Conservation (phyloP, 2,797 vertebrate species). For the Pelochelys cantorii region DNA sequence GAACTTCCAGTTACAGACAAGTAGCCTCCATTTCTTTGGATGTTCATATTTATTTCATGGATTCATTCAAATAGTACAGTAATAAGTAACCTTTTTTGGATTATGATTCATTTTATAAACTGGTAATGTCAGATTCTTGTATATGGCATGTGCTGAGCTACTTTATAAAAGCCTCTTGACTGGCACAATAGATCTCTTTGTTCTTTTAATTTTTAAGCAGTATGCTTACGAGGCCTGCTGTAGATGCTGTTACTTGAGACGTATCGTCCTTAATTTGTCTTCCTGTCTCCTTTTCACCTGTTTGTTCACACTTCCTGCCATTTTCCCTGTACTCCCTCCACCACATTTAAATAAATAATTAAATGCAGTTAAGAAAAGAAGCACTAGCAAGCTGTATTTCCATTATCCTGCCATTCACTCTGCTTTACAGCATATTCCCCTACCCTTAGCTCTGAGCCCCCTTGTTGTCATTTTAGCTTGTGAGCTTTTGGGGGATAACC, state of each 20-base stretch:
- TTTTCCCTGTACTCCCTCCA: neutral
- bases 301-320: neutral
- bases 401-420: neutral
- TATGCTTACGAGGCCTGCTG: neutral
- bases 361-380: neutral
- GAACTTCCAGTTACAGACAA: neutral
- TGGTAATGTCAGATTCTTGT: neutral
- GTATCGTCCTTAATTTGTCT: neutral
- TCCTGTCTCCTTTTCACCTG: neutral
- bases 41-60: neutral
- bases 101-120: neutral
- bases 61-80: neutral
- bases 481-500: neutral
- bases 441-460: neutral
- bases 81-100: neutral
- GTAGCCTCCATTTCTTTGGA: neutral
- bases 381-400: neutral
- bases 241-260: neutral
- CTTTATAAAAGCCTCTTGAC: neutral
- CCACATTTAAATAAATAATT: neutral
- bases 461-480: neutral
- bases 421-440: neutral
- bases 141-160: neutral
- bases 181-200: neutral
- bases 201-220: neutral